Evolutionary conservation across 2,797 vertebrate genomes (phyloP).

Genomic region (Vireo griseus): DNA sequence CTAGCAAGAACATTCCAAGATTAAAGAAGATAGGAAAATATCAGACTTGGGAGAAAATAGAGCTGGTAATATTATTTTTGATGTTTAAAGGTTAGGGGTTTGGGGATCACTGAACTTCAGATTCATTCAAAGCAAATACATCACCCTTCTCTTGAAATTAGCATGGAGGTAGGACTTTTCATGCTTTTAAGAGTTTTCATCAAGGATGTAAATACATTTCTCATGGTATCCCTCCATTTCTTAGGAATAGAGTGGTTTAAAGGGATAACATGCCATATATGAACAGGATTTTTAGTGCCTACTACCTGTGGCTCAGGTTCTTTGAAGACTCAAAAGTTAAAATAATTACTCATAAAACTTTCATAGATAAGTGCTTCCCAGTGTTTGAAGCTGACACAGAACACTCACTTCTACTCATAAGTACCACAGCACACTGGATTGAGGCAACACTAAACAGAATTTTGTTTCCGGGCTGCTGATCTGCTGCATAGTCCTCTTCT

Average conservation of each 20-base stretch:
- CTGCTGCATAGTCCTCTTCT: neutral
- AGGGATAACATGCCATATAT: neutral
- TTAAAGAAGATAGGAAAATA: neutral
- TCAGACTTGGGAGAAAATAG: neutral
- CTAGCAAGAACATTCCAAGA: neutral
- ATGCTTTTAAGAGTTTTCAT: neutral
- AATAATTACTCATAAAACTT: neutral
- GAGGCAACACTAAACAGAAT: accelerated
- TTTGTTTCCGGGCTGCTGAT: neutral
- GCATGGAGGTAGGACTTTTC: neutral
- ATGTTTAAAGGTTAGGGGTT: neutral
- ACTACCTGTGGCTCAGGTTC: neutral
- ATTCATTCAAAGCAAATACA: neutral
- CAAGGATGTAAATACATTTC: neutral
- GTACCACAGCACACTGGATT: neutral
- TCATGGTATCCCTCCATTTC: neutral
- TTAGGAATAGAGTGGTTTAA: neutral
- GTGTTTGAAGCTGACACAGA: neutral
- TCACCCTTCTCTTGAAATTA: neutral
- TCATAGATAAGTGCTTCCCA: neutral
- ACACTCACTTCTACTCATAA: neutral
- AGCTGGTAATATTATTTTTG: neutral
- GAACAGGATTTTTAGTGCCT: neutral
- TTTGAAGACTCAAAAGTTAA: neutral
- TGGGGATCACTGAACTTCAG: accelerated